Base-by-base conservation (phyloP, 2,888 invertebrate species). In the Chrysolina oricalcia region DNA sequence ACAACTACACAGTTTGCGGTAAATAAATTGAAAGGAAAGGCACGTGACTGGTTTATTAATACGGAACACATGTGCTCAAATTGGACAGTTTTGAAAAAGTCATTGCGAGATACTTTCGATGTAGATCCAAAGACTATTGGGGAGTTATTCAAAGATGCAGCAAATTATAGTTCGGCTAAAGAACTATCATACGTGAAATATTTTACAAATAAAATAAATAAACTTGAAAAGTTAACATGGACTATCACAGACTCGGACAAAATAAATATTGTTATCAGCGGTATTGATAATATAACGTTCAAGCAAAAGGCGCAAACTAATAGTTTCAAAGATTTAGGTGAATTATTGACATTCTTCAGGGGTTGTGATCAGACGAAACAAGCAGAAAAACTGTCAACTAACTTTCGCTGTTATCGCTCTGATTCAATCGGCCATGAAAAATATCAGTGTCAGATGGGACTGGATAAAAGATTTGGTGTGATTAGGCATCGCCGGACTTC, bases 251-350 rank as follows among this genome's bases (percentile, higher is more conserved):
- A 64, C 13, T 64, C 40, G 19, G 64, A 41, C 41, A 64, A 64
- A 41, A 64, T 64, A 17, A 64, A 40, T 64, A 63, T 63, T 3
- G n/a, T 63, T 35, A 63, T 63, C 21, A 63, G 63, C 27, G 63
- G 40, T 15, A 35, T 63, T n/a, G 63, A 27, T 5, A 63, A 35
- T 15, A 27, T 15, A 27, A 5, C 23, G 10, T 2, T 62, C 8
- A 27, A 62, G 27, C 27, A 27, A 62, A 62, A n/a, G 21, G 62
- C 62, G 1, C 15, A 35, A n/a, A n/a, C n/a, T n/a, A n/a, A n/a
- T n/a, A n/a, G n/a, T n/a, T n/a, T n/a, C n/a, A n/a, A n/a, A n/a
- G n/a, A n/a, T n/a, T n/a, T n/a, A n/a, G n/a, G n/a, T 63, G 63
- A 63, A 35, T 40, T 63, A 11, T 40, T 40, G 40, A 63, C 63